These are phyloP conservation scores for Tethya wilhelma DNA, from an alignment of 37 sponge, comb jelly and placozoan genomes.

Conservation along the genomic window DNA sequence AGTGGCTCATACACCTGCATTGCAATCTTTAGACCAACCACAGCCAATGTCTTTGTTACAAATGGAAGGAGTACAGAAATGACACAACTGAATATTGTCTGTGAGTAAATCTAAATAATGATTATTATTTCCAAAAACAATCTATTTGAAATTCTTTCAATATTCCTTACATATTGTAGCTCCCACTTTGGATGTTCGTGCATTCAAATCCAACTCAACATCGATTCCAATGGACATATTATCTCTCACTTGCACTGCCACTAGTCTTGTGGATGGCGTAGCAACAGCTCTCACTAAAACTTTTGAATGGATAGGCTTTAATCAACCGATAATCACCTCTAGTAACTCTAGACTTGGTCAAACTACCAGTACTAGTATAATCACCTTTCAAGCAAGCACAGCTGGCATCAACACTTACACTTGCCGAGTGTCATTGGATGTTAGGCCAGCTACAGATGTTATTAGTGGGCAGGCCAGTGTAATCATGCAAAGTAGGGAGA, in stretches of 20 bases:
- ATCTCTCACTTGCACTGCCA: conserved; percentile 17
- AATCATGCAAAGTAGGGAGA: no score
- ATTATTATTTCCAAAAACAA: no score
- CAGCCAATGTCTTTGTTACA: not conserved
- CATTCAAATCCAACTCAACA: not conserved
- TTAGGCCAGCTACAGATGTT: conserved; percentile 3
- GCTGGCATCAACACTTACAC: conserved; percentile 1
- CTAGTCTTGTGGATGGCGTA: not conserved
- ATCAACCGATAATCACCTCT: no score
- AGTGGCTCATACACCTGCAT: not conserved
- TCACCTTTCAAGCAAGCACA: not conserved
- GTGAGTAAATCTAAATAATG: no score
- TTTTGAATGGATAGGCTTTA: not conserved
- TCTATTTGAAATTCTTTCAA: not conserved
- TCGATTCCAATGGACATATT: conserved; percentile 12
- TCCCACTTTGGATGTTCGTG: not conserved
- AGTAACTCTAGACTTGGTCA: not conserved
- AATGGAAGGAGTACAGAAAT: not conserved
- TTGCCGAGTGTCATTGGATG: not conserved
- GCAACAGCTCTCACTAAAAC: not conserved
- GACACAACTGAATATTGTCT: not conserved
- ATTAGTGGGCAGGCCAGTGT: not conserved
- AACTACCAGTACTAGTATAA: not conserved
- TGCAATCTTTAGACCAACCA: not conserved
- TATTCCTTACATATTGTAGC: not conserved